phyloP scores from a whole-genome alignment of 2,888 invertebrate genomes.

The Papilio protenor region DNA sequence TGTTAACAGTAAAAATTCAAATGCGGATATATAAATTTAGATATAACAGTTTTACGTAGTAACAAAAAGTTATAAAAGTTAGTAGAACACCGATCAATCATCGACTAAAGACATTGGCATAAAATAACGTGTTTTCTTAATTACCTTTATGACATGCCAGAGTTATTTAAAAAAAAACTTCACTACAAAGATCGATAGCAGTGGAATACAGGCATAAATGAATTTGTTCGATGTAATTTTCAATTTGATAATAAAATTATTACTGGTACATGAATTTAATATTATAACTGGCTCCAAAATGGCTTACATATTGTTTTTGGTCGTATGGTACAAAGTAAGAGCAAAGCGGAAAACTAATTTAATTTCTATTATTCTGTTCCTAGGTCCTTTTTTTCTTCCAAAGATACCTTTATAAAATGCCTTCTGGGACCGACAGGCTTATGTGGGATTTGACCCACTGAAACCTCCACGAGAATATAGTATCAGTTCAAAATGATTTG shows the following conservation, averaged over 20 bases:
- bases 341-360: constrained; percentile 33
- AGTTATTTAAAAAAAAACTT: not conserved
- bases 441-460: too few relatives aligned
- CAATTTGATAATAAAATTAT: constrained; percentile 59
- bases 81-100: constrained; percentile 18
- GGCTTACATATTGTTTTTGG: constrained; percentile 50
- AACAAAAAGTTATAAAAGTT: constrained; percentile 8
- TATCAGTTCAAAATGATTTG: too few relatives aligned
- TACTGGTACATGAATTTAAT: constrained; percentile 58
- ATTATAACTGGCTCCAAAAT: constrained; percentile 51
- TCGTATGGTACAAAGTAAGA: constrained; percentile 34
- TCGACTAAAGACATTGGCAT: constrained; percentile 27
- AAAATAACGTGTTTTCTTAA: constrained; percentile 25
- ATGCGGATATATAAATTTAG: not conserved
- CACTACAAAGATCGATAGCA: not conserved
- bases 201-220: constrained; percentile 44
- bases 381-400: not conserved
- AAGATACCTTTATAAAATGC: too few relatives aligned
- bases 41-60: not conserved
- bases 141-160: constrained; percentile 20
- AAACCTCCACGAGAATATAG: too few relatives aligned
- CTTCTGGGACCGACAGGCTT: too few relatives aligned
- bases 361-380: not conserved
- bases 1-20: not conserved
- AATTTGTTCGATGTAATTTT: constrained; percentile 51